Evolutionary conservation across 2,888 invertebrate genomes (phyloP), one percentile per base, ranked within the genome.

Genomic region (Bembecia ichneumoniformis): DNA sequence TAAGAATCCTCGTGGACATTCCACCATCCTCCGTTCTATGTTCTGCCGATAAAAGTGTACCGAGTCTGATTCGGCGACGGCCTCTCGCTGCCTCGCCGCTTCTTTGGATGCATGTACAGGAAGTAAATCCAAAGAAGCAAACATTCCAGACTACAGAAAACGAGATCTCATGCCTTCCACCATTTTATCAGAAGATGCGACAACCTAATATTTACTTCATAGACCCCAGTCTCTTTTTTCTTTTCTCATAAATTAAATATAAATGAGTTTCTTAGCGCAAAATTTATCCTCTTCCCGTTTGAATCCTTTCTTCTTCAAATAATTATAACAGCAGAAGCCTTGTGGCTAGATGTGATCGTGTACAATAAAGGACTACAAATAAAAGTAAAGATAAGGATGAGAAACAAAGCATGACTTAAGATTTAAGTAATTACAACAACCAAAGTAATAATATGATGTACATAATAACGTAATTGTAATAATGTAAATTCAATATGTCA

Each of bases 61-160:
- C 48, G 98, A 99, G 84, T 99, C 99, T 71, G 99, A 90, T 99
- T 99, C 1, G 99, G 99, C 54, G 92, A 89, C 9, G 96, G 94
- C 82, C 97, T 96, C 72, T 98, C 97, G 48, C 98, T 98, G 34
- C 99, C 99, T 82, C 99, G 99, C 82, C 99, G 99, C 88, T 87
- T 73, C 28, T 77, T 77, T n/a, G n/a, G n/a, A n/a, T n/a, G n/a
- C n/a, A n/a, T n/a, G n/a, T n/a, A n/a, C n/a, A n/a, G n/a, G n/a
- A n/a, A n/a, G n/a, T n/a, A n/a, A 99, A 98, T 58, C 99, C 99
- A 86, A 99, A 99, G 90, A 99, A 99, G 87, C 99, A 99, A 10
- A 99, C 97, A 82, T 99, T 51, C 94, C 93, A 16, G 90, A 91
- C 48, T 96, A 95, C 46, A 96, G 95, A 77, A 96, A 96, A 66